These are phyloP conservation scores for Spisula subtruncata DNA, from an alignment of 2,888 invertebrate species.

Conservation along the genomic window DNA sequence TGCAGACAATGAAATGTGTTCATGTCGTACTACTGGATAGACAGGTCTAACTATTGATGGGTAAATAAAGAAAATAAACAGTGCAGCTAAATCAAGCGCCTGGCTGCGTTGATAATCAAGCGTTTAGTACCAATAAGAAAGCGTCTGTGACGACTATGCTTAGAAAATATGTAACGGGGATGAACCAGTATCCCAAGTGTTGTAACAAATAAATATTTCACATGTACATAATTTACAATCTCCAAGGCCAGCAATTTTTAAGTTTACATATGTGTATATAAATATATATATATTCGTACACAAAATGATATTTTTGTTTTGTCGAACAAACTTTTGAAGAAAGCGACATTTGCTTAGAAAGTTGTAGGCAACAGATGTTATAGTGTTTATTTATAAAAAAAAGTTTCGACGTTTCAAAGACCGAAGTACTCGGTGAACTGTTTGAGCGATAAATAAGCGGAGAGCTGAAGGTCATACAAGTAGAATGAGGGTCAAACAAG, in stretches of 20 bases:
- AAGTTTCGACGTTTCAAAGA: neutral
- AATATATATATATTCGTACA: conserved; percentile 19
- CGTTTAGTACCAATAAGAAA: neutral
- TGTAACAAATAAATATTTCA: neutral
- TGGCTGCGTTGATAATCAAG: conserved; percentile 19
- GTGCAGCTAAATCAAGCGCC: conserved; percentile 13
- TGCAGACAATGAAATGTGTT: conserved; percentile 37
- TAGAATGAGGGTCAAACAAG: neutral
- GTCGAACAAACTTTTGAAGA: conserved; percentile 25
- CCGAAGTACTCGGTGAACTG: neutral
- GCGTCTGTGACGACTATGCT: neutral
- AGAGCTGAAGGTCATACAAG: neutral
- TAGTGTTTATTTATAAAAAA: conserved; percentile 10
- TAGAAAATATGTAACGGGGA: neutral
- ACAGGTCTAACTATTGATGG: neutral
- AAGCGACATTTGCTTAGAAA: conserved; percentile 14
- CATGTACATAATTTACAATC: conserved; percentile 1
- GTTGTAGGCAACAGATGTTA: conserved; percentile 2
- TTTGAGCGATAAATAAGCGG: neutral
- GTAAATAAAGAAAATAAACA: neutral
- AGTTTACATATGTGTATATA: conserved; percentile 28
- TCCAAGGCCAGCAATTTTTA: conserved; percentile 21
- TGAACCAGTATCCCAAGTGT: neutral
- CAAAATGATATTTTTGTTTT: conserved; percentile 22
- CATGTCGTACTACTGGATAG: neutral